A percentile compares a stretch with the other conserved stretches of the same genome.
Conservation (phyloP, 2,888 invertebrate species). For the Barypeithes pellucidus region DNA sequence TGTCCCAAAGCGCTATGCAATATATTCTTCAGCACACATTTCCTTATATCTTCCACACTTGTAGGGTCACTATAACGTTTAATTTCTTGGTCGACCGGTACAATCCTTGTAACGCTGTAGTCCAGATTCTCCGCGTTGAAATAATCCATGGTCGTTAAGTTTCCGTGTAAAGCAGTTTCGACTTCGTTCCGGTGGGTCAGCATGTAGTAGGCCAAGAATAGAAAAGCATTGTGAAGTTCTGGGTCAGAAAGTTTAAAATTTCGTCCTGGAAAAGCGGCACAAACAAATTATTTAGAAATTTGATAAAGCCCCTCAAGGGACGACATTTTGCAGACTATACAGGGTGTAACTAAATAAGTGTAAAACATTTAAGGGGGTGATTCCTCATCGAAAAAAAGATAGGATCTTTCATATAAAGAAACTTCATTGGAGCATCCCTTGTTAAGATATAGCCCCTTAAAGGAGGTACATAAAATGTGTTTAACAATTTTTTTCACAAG, state of each 20-base stretch:
- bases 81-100: conserved; percentile 42
- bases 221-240: conserved; percentile 56
- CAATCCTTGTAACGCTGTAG: conserved; percentile 42
- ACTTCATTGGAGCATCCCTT: too few species aligned
- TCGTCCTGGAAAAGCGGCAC: background rate
- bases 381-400: too few species aligned
- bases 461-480: too few species aligned
- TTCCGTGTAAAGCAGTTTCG: conserved; percentile 57
- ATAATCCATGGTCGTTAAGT: conserved; percentile 58
- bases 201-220: conserved; percentile 60
- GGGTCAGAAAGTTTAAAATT: conserved; percentile 49
- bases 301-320: too few species aligned
- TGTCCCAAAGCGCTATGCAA: conserved; percentile 80
- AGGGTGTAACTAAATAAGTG: too few species aligned
- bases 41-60: conserved; percentile 71
- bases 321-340: too few species aligned
- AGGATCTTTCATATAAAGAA: too few species aligned
- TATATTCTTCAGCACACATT: conserved; percentile 74
- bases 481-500: too few species aligned
- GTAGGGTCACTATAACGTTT: conserved; percentile 51
- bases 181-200: conserved; percentile 56
- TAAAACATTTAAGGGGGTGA: too few species aligned
- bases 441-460: too few species aligned
- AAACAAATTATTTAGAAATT: background rate
- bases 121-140: conserved; percentile 55